Evolutionary conservation across 2,888 invertebrate genomes (phyloP), one percentile per base, ranked within the genome.

Genomic region (Heliconius ethilla): DNA sequence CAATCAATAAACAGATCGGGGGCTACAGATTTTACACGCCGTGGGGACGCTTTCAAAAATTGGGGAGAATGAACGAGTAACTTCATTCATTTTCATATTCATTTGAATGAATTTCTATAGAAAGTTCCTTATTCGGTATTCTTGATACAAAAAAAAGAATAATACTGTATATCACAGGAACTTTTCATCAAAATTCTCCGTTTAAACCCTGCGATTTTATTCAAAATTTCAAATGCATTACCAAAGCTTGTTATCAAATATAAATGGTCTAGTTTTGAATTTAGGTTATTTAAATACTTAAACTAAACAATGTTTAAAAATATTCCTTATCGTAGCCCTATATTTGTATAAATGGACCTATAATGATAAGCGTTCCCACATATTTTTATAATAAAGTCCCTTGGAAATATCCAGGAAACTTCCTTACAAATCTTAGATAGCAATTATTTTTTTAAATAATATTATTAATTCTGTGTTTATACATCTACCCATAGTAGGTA

Each of bases 1-100:
- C 51, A 77, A 80, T 80, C 80, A 77, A 80, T 80, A 80, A 76
- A 75, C 72, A 70, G 45, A 62, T 55, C 33, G 74, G 73, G 80
- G 78, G 80, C 69, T 69, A 78, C 78, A 78, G 80, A 80, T 77
- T 77, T 77, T 69, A 80, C 62, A 65, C 27, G 55, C 62, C 45
- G 70, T 59, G 55, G 78, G 69, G 78, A 76, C 77, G 77, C 75
- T 76, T 73, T 70, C 27, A 70, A 72, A 72, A 63, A 76, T 73
- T 78, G 55, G 70, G 78, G 78, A 65, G 78, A 75, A 63, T 18
- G 22, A 59, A 13, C 25, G 25, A 27, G 67, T 22, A 33, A 25
- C 15, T 59, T 27, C n/a, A 13, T n/a, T 11, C 15, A 72, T 29
- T 29, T 29, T 29, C 29, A 29, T 29, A 29, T 29, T 29, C 29